Conservation (phyloP, 2,113 vertebrate genomes). For the Poeciliopsis occidentalis region DNA sequence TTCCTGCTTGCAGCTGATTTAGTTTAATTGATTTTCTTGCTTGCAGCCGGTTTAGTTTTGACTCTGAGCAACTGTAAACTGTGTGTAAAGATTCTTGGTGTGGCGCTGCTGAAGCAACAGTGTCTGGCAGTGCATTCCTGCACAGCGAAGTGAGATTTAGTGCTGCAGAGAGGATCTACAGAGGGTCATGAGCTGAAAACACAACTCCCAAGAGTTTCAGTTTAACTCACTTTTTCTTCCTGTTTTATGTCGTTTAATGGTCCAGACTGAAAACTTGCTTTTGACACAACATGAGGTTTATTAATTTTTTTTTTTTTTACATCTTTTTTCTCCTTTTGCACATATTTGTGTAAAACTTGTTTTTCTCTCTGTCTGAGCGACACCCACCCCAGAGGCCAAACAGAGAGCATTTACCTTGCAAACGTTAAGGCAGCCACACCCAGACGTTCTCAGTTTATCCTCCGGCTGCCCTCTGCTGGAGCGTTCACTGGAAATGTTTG, state of each 20-base stretch:
- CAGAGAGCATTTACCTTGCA: slow-evolving; percentile 60
- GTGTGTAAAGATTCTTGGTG: neutral
- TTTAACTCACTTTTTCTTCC: neutral
- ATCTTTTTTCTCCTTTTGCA: neutral
- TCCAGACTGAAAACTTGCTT: neutral
- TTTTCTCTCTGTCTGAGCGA: neutral
- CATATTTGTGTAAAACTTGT: slow-evolving; percentile 1
- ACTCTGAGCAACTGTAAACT: neutral
- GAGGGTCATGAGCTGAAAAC: slow-evolving; percentile 16
- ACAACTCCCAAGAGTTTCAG: neutral
- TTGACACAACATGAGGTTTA: neutral
- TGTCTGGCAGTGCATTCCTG: slow-evolving; percentile 56
- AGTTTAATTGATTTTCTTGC: no score
- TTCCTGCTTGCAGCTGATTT: no score
- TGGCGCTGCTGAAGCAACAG: slow-evolving; percentile 50
- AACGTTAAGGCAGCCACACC: slow-evolving; percentile 59
- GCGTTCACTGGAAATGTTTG: neutral
- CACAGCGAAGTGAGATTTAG: slow-evolving; percentile 47
- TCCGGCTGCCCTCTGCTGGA: slow-evolving; percentile 62
- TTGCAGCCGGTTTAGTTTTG: slow-evolving; percentile 16
- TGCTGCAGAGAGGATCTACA: slow-evolving; percentile 14
- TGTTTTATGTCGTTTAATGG: neutral
- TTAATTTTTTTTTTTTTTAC: neutral
- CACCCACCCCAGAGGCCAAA: neutral
- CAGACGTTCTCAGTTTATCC: slow-evolving; percentile 25